phyloP scores from a whole-genome alignment of 2,888 invertebrate species.

The Brachypterus glaber region DNA sequence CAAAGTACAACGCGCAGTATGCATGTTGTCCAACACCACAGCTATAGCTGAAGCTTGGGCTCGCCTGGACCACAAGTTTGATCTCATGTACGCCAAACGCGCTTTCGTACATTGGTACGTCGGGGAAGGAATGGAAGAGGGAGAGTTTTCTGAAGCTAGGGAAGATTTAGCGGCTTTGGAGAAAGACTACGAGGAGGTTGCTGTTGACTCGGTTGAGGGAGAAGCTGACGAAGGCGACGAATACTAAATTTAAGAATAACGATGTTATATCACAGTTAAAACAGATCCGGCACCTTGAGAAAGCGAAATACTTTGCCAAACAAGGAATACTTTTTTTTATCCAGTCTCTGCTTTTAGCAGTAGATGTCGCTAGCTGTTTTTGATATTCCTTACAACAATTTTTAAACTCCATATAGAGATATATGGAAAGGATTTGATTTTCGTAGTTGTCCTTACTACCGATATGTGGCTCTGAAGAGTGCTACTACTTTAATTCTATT shows the following conservation, averaged over 20 bases:
- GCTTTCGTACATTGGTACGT: slow-evolving; percentile 95
- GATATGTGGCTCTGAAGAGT: too few relatives aligned
- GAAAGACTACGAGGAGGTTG: slow-evolving; percentile 71
- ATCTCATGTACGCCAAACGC: slow-evolving; percentile 91
- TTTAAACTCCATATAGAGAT: too few relatives aligned
- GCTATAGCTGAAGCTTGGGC: slow-evolving; percentile 95
- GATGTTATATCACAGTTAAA: too few relatives aligned
- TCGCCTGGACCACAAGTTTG: slow-evolving; percentile 87
- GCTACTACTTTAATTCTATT: too few relatives aligned
- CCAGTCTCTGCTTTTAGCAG: too few relatives aligned
- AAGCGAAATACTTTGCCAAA: too few relatives aligned
- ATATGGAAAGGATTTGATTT: too few relatives aligned
- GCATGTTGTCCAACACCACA: slow-evolving; percentile 77
- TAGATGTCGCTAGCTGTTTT: too few relatives aligned
- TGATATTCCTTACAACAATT: too few relatives aligned
- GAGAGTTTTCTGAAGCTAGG: slow-evolving; percentile 77
- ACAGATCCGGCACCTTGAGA: too few relatives aligned
- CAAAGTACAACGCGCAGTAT: slow-evolving; percentile 88
- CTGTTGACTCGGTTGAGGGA: slow-evolving; percentile 63
- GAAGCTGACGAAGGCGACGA: slow-evolving; percentile 61
- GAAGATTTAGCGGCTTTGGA: slow-evolving; percentile 71
- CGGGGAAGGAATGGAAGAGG: slow-evolving; percentile 80
- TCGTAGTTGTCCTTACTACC: too few relatives aligned
- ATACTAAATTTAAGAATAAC: slow-evolving; percentile 49
- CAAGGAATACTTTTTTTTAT: too few relatives aligned